phyloP scores from a whole-genome alignment of 2,797 vertebrate genomes.

The Gadopsis bispinosus region DNA sequence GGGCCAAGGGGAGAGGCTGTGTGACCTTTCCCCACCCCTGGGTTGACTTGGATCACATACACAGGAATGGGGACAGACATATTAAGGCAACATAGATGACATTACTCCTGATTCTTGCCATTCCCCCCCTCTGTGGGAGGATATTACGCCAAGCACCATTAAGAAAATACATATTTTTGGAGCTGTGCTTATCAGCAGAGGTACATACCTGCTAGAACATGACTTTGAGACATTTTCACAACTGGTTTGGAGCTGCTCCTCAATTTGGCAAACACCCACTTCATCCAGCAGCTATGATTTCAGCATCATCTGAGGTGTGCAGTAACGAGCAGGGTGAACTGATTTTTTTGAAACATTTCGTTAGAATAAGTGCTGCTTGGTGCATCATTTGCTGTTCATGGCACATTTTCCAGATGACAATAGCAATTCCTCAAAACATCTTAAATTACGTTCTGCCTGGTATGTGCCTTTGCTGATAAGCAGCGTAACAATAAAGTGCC shows the following conservation, averaged over 20 bases:
- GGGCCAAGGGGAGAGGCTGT: conserved; percentile 81
- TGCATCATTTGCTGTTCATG: conserved; percentile 60
- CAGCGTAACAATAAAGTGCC: conserved; percentile 57
- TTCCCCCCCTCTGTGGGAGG: conserved; percentile 8
- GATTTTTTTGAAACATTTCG: conserved; percentile 10
- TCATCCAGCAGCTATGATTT: conserved; percentile 59
- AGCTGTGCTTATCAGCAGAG: conserved; percentile 63
- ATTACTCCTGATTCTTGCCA: conserved; percentile 56
- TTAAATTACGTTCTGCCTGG: conserved; percentile 66
- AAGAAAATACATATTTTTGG: conserved; percentile 30
- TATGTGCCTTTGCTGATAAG: conserved; percentile 69
- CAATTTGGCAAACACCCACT: conserved; percentile 57
- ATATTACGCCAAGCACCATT: conserved; percentile 35
- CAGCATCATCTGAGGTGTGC: conserved; percentile 37
- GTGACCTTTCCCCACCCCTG: conserved; percentile 89
- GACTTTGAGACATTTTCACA: conserved; percentile 60
- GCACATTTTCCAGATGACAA: conserved; percentile 70
- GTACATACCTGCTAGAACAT: conserved; percentile 48
- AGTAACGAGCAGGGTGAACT: conserved; percentile 26
- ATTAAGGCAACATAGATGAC: conserved; percentile 63
- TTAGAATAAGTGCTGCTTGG: conserved; percentile 38
- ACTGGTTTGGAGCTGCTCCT: conserved; percentile 40
- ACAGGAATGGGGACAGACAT: conserved; percentile 65
- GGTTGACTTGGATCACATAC: conserved; percentile 70
- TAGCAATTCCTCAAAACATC: conserved; percentile 65